These are phyloP conservation scores for Hippocampus kuda DNA, from an alignment of 2,797 vertebrate genomes.

Conservation along the genomic window DNA sequence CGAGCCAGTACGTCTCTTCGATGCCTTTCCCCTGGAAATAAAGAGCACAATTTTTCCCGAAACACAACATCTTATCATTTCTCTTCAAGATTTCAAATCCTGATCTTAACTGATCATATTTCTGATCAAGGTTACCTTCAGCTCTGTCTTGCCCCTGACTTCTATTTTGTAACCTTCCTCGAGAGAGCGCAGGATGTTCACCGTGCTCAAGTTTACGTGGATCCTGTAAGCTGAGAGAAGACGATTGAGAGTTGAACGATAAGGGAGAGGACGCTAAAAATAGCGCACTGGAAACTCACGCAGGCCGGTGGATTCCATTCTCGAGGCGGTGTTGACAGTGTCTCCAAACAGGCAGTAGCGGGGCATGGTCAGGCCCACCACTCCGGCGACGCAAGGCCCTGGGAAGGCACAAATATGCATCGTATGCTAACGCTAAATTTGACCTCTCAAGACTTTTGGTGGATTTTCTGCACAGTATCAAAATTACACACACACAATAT, in stretches of 20 bases:
- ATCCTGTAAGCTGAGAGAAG: slow-evolving; percentile 71
- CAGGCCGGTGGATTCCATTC: slow-evolving; percentile 81
- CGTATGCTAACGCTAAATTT: background rate
- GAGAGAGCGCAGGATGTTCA: slow-evolving; percentile 70
- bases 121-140: slow-evolving; percentile 59
- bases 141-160: slow-evolving; percentile 69
- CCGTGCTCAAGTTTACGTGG: slow-evolving; percentile 71
- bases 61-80: background rate
- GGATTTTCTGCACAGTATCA: background rate
- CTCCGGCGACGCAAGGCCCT: slow-evolving; percentile 76
- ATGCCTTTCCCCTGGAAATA: slow-evolving; percentile 71
- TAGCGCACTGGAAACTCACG: slow-evolving; percentile 51
- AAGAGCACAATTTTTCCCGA: background rate
- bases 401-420: slow-evolving; percentile 4
- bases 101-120: background rate
- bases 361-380: slow-evolving; percentile 78
- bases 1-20: slow-evolving; percentile 77
- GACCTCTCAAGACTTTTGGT: background rate
- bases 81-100: background rate
- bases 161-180: slow-evolving; percentile 74
- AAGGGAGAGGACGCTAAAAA: too few species aligned
- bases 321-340: slow-evolving; percentile 79
- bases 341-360: slow-evolving; percentile 83
- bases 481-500: background rate
- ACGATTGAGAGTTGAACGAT: background rate